A percentile compares a stretch with the other conserved stretches of the same genome.
phyloP scores from a whole-genome alignment of 2,113 vertebrate genomes.

The Nothocercus nigrocapillus region DNA sequence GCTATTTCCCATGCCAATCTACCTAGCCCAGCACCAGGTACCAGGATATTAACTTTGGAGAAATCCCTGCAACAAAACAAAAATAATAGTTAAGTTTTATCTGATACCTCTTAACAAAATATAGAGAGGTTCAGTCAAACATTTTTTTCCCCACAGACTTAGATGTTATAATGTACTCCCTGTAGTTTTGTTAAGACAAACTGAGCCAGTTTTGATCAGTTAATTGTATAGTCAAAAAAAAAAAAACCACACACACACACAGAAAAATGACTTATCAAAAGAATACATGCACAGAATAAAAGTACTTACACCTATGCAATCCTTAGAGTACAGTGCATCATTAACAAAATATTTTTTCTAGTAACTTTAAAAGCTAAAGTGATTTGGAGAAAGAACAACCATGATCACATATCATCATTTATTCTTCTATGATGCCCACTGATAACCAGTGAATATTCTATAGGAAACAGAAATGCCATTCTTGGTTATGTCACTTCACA shows the following conservation, averaged over 20 bases:
- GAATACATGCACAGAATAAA: not conserved
- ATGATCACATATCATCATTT: not conserved
- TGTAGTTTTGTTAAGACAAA: not conserved
- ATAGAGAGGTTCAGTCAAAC: constrained; percentile 20
- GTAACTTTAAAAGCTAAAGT: not conserved
- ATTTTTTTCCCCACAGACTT: not conserved
- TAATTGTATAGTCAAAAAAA: not conserved
- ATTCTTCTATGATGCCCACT: not conserved
- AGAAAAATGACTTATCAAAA: not conserved
- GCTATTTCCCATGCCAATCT: constrained; percentile 98
- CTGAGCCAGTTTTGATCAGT: not conserved
- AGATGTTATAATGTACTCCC: not conserved
- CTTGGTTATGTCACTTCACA: not conserved
- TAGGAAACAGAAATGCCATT: not conserved
- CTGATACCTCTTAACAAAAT: constrained; percentile 58
- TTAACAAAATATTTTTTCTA: not conserved
- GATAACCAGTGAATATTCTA: not conserved
- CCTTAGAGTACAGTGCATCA: not conserved
- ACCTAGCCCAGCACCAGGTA: constrained; percentile 97
- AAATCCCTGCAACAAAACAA: constrained; percentile 90
- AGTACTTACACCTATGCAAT: not conserved
- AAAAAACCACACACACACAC: too few species aligned
- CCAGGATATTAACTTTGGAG: constrained; percentile 93
- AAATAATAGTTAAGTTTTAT: constrained; percentile 75
- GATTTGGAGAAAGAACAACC: not conserved